phyloP scores from a whole-genome alignment of 2,113 vertebrate genomes.

The Herpetotheres cachinnans region DNA sequence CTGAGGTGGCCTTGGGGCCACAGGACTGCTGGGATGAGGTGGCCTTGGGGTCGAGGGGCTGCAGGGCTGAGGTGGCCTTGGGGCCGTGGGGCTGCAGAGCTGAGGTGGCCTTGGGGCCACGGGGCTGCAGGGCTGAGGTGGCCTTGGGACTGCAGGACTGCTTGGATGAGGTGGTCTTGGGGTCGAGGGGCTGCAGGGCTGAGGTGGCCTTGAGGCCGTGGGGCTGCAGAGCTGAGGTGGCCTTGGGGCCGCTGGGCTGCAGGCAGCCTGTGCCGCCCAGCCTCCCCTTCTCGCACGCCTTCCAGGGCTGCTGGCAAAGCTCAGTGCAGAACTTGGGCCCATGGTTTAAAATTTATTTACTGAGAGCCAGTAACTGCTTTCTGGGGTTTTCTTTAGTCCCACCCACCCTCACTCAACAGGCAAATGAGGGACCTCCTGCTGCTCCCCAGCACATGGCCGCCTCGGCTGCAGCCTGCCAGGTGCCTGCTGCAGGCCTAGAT shows the following conservation, averaged over 20 bases:
- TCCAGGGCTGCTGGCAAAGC: not conserved
- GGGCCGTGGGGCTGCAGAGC: no score
- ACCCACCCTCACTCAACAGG: not conserved
- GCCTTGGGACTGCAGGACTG: not conserved
- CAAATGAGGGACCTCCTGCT: not conserved
- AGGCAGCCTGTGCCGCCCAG: not conserved
- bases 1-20: not conserved
- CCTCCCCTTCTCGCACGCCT: rapidly evolving
- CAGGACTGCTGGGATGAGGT: not conserved
- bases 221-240: no score
- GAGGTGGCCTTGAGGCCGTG: no score
- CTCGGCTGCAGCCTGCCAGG: not conserved
- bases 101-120: rapidly evolving
- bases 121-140: not conserved
- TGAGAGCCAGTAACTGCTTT: not conserved
- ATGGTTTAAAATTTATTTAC: not conserved
- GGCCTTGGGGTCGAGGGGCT: no score
- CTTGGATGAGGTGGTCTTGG: not conserved
- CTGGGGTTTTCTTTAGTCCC: not conserved
- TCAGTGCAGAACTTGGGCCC: not conserved
- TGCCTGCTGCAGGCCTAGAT: not conserved
- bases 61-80: no score
- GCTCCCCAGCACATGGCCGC: rapidly evolving
- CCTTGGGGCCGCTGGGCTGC: no score
- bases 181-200: no score